Percentiles rank a stretch among this genome's conserved stretches.
phyloP scores from a whole-genome alignment of 2,113 vertebrate species.

The Arizona elegans region DNA sequence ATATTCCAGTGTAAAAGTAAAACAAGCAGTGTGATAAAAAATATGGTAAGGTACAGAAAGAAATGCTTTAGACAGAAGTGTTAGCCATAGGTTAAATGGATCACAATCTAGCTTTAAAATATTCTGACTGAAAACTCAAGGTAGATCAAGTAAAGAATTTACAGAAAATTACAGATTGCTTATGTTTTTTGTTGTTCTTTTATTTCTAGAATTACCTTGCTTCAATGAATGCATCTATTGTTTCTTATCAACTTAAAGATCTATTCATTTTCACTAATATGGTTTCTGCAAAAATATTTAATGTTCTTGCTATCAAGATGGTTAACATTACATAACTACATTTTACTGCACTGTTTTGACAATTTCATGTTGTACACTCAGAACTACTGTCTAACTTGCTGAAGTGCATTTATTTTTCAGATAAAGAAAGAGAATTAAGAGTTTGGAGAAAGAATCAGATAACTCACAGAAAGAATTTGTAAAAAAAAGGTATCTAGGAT shows the following conservation, averaged over 20 bases:
- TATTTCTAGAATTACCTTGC: not conserved
- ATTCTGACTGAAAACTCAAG: not conserved
- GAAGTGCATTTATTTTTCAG: too few relatives aligned
- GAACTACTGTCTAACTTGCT: not conserved
- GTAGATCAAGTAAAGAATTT: not conserved
- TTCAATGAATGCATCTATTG: not conserved
- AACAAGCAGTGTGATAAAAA: not conserved
- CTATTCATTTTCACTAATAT: not conserved
- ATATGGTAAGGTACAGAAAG: accelerated
- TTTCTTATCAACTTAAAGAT: not conserved
- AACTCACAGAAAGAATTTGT: not conserved
- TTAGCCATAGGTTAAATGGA: not conserved
- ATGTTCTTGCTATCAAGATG: not conserved
- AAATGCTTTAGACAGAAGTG: not conserved
- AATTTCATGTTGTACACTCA: not conserved
- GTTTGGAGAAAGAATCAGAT: not conserved
- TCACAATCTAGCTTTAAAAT: not conserved
- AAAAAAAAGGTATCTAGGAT: not conserved
- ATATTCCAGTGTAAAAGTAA: not conserved
- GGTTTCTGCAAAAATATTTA: not conserved
- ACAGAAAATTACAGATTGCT: not conserved
- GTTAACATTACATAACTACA: not conserved
- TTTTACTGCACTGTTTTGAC: not conserved
- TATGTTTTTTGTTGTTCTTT: not conserved
- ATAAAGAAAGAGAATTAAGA: not conserved